phyloP scores from a whole-genome alignment of 2,113 vertebrate genomes.

The Lasiurus cinereus region DNA sequence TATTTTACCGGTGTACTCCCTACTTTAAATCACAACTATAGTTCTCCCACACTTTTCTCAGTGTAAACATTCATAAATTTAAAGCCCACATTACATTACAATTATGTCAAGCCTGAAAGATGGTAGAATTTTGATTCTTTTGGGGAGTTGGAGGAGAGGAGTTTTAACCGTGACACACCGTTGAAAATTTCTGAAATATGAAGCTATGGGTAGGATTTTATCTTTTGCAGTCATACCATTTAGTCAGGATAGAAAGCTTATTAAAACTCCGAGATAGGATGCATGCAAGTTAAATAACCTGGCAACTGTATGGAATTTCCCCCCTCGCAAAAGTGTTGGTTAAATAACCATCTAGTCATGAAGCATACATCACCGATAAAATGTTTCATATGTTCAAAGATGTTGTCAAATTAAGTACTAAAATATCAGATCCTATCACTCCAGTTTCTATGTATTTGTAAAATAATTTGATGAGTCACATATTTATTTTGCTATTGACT shows the following conservation, averaged over 20 bases:
- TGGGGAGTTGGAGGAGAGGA: constrained; percentile 9
- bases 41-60: constrained; percentile 38
- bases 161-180: neutral
- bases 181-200: constrained; percentile 56
- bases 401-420: neutral
- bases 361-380: constrained; percentile 56
- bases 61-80: constrained; percentile 59
- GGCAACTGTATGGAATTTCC: neutral
- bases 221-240: constrained; percentile 43
- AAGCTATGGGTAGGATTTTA: constrained; percentile 61
- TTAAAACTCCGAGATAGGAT: constrained; percentile 25
- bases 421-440: neutral
- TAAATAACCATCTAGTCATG: neutral
- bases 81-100: neutral
- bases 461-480: constrained; percentile 22
- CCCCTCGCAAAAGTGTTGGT: constrained; percentile 26
- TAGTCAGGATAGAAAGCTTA: constrained; percentile 22
- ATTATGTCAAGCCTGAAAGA: neutral
- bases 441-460: neutral
- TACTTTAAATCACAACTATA: neutral
- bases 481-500: neutral
- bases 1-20: neutral
- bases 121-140: constrained; percentile 39
- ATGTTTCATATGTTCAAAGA: neutral
- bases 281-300: constrained; percentile 33